These are phyloP conservation scores for Capitella teleta DNA, from an alignment of 1,140 invertebrate species.

Conservation along the genomic window DNA sequence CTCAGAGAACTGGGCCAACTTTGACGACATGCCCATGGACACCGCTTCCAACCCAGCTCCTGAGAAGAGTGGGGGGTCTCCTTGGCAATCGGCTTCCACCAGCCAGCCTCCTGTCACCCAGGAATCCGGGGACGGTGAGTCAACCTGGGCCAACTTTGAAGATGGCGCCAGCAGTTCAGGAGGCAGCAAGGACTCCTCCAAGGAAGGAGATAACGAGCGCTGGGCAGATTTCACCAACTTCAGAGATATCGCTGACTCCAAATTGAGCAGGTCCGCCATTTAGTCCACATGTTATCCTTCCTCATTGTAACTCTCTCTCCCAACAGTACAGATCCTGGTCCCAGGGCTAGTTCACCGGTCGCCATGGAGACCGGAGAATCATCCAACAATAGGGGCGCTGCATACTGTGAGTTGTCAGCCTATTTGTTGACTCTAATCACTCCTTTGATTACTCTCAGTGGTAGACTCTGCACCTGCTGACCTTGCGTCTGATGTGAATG, in stretches of 20 bases:
- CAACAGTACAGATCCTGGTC: slow-evolving; percentile 15
- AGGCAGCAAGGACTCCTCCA: background rate
- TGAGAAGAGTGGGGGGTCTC: slow-evolving; percentile 11
- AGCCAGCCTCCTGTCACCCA: too few relatives aligned
- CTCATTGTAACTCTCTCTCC: background rate
- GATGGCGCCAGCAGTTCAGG: too few relatives aligned
- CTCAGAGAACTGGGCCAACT: slow-evolving; percentile 20
- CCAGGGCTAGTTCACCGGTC: slow-evolving; percentile 36
- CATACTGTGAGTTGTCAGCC: slow-evolving; percentile 29
- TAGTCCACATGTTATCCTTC: background rate
- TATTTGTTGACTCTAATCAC: background rate
- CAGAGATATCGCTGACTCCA: background rate
- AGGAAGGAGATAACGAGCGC: background rate
- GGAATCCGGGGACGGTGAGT: too few relatives aligned
- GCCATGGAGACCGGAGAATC: slow-evolving; percentile 35
- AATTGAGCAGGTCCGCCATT: background rate
- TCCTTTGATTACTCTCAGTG: slow-evolving; percentile 2
- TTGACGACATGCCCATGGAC: slow-evolving; percentile 26
- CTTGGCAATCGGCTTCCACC: too few relatives aligned
- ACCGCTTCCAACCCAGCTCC: slow-evolving; percentile 22
- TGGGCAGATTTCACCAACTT: background rate
- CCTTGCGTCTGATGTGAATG: background rate
- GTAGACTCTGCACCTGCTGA: background rate
- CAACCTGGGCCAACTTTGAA: too few relatives aligned
- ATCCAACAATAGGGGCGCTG: slow-evolving; percentile 21